These are phyloP conservation scores for Neocrepidodera transversa DNA, from an alignment of 2,888 invertebrate genomes.

Conservation along the genomic window DNA sequence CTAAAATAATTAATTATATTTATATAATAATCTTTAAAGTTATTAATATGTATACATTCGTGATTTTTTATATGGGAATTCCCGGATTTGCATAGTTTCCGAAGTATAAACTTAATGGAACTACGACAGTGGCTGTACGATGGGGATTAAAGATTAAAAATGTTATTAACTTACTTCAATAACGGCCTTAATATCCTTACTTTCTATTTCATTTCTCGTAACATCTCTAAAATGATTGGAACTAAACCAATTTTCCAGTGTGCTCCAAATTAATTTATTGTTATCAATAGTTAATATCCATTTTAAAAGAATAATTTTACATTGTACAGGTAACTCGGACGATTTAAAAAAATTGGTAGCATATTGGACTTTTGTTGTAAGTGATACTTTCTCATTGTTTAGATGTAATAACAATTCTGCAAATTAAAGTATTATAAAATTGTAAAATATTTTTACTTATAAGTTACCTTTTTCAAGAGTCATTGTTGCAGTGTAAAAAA, in stretches of 20 bases:
- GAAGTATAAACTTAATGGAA: too few relatives aligned
- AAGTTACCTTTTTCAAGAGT: background rate
- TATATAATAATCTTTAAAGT: too few relatives aligned
- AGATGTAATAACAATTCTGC: constrained; percentile 48
- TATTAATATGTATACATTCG: too few relatives aligned
- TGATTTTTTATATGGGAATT: too few relatives aligned
- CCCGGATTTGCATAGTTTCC: too few relatives aligned
- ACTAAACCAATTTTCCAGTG: constrained; percentile 46
- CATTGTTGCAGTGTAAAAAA: background rate
- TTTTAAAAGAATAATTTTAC: constrained; percentile 47
- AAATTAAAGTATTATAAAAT: constrained; percentile 13
- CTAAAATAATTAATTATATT: constrained; percentile 6
- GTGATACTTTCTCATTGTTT: constrained; percentile 48
- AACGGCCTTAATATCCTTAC: constrained; percentile 44
- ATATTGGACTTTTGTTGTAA: constrained; percentile 50
- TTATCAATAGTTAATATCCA: constrained; percentile 45
- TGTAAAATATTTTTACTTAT: background rate
- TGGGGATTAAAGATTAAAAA: too few relatives aligned
- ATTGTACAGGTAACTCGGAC: constrained; percentile 42
- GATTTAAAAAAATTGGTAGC: constrained; percentile 52
- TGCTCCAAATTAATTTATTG: constrained; percentile 41
- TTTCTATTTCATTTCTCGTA: constrained; percentile 47
- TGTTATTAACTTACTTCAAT: constrained; percentile 32
- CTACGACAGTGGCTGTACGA: too few relatives aligned
- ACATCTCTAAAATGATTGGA: constrained; percentile 48